A percentile compares a stretch with the other conserved stretches of the same genome.
These are phyloP conservation scores for Glossophaga mutica DNA, from an alignment of 2,797 vertebrate species.

Conservation along the genomic window DNA sequence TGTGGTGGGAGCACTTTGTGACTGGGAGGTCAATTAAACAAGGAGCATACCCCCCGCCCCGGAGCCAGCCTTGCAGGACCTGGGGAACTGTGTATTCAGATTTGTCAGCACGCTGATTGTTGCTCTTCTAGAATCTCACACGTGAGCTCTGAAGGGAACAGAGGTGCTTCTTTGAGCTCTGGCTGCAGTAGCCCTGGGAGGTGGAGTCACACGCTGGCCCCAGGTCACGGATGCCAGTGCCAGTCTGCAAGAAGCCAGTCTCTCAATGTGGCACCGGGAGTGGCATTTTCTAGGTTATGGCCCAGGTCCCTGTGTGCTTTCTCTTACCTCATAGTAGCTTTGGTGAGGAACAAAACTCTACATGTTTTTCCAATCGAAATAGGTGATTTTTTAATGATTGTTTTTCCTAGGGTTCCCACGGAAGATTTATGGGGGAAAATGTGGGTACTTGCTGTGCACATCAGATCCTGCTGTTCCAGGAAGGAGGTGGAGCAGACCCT, in stretches of 20 bases:
- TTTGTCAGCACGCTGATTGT: rapidly evolving
- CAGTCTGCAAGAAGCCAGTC: neutral
- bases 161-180: neutral
- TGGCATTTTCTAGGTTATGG: neutral
- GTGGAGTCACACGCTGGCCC: neutral
- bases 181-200: neutral
- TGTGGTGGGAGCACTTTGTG: neutral
- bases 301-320: neutral
- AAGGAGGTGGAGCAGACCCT: neutral
- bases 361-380: neutral
- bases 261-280: neutral
- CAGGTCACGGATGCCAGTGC: neutral
- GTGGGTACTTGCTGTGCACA: neutral
- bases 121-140: neutral
- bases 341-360: neutral
- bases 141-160: neutral
- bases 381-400: neutral
- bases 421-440: neutral
- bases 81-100: neutral
- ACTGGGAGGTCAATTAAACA: neutral
- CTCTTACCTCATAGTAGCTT: neutral
- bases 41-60: neutral
- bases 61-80: no score
- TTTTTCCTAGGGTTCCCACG: neutral
- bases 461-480: neutral